Base-by-base conservation (phyloP, 2,113 vertebrate genomes). In the Balaeniceps rex region DNA sequence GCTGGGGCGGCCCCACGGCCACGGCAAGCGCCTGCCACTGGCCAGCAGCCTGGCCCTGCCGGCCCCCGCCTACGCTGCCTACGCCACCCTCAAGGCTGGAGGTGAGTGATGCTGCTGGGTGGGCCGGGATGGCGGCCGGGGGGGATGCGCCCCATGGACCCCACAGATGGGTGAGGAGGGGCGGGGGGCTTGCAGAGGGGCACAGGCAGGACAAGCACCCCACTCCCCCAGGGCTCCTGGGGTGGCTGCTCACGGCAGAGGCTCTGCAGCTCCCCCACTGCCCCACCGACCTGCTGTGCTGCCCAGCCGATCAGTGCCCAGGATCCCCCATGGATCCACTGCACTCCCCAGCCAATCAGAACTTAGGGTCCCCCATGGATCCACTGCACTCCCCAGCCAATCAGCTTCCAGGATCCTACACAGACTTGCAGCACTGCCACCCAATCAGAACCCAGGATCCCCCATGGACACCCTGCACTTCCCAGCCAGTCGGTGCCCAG, bases 31-130 rank as follows among this genome's bases (percentile, higher is more conserved):
- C 63, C 78, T 95, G 75, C 98, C 96, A 1, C 91, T 90, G 47
- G 61, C 93, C 16, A 78, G 92, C 90, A 85, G 90, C 82, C 24
- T 97, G 76, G 86, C 95, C 10, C 70, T 97, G 34, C 97, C 98
- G 34, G 75, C 90, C 8, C 92, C 97, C 0, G 95, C 97, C 70
- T 98, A 97, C 33, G 7, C 95, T 63, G 94, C 98, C 75, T 98
- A 97, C 9, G 66, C 98, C 75, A 96, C 98, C 2, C 96, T 98
- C 36, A 97, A 98, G 93, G 97, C 95, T 19, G 91, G 97, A 94
- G 98, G 98, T 98, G 97, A 98, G 98, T 96, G 90, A 10, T 0
- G 1, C 33, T 15, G 26, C 14, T 2, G 0, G 6, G 4, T 2
- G 26, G 52, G 72, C 3, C 3, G 34, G 64, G 60, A 44, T 5